phyloP scores from a whole-genome alignment of 1,140 invertebrate species.

The Brachionus asplanchnoidis region DNA sequence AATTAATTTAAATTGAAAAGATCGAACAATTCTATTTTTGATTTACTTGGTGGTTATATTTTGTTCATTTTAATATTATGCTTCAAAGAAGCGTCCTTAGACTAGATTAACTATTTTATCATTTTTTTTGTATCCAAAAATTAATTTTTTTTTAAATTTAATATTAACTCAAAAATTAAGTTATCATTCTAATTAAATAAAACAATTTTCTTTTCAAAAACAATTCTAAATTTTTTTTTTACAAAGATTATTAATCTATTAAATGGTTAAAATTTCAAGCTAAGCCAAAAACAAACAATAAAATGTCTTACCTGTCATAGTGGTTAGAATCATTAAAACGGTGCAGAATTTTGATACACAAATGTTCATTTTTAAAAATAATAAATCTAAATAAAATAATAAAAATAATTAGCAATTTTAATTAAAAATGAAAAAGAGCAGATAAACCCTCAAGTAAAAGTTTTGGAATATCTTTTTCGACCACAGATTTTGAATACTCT shows the following conservation, averaged over 20 bases:
- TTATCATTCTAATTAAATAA: too few relatives aligned
- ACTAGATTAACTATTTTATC: too few relatives aligned
- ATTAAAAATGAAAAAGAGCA: neutral
- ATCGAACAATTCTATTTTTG: too few relatives aligned
- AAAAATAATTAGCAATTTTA: neutral
- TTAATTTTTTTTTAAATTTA: too few relatives aligned
- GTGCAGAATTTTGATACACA: neutral
- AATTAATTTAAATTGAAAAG: too few relatives aligned
- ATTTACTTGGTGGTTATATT: too few relatives aligned
- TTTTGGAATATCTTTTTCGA: neutral
- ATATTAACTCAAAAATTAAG: too few relatives aligned
- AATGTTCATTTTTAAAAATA: neutral
- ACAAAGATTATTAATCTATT: neutral
- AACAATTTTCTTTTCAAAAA: too few relatives aligned
- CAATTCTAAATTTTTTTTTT: too few relatives aligned
- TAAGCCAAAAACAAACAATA: neutral
- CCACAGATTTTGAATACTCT: neutral
- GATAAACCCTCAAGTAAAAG: neutral
- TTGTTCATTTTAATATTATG: too few relatives aligned
- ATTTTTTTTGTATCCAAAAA: too few relatives aligned
- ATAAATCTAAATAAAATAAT: neutral
- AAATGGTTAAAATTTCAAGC: neutral
- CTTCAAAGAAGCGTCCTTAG: too few relatives aligned
- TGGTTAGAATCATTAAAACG: neutral
- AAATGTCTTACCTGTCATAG: neutral